Percentiles rank a stretch among this genome's conserved stretches.
Evolutionary conservation across 2,113 vertebrate genomes (phyloP).

Genomic region (Polyodon spathula): DNA sequence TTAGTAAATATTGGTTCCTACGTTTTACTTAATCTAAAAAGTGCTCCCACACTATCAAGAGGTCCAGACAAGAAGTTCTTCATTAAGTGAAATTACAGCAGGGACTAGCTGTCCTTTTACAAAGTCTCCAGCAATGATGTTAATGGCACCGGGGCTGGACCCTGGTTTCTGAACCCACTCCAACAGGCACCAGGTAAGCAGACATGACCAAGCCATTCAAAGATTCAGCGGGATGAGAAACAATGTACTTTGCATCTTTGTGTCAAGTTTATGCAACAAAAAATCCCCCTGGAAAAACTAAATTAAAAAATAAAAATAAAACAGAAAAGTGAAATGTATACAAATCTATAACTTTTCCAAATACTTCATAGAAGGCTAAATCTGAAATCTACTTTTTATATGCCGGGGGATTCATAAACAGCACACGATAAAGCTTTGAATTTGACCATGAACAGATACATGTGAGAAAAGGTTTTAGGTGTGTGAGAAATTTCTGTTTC

Average conservation of each 20-base stretch:
- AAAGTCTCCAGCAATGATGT: slow-evolving; percentile 66
- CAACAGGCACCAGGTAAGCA: slow-evolving; percentile 50
- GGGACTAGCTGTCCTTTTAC: slow-evolving; percentile 48
- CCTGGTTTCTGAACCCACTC: slow-evolving; percentile 55
- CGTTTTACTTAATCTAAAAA: neutral
- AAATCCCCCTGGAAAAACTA: slow-evolving; percentile 45
- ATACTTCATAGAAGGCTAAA: no score
- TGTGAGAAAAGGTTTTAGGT: no score
- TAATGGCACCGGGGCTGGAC: slow-evolving; percentile 35
- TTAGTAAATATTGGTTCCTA: no score
- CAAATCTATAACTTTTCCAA: neutral
- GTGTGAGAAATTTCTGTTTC: no score
- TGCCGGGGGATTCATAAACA: no score
- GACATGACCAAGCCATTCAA: slow-evolving; percentile 63
- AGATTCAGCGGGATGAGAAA: slow-evolving; percentile 55
- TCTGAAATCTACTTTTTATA: no score
- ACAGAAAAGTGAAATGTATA: neutral
- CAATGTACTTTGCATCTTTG: slow-evolving; percentile 63
- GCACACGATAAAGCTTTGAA: no score
- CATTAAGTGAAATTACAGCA: slow-evolving; percentile 52
- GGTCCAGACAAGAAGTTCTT: slow-evolving; percentile 44
- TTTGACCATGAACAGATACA: no score
- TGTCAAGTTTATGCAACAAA: slow-evolving; percentile 64
- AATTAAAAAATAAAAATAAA: slow-evolving; percentile 9
- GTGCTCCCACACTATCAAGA: slow-evolving; percentile 16